phyloP scores from a whole-genome alignment of 2,888 invertebrate genomes.

The Venusia cambrica region DNA sequence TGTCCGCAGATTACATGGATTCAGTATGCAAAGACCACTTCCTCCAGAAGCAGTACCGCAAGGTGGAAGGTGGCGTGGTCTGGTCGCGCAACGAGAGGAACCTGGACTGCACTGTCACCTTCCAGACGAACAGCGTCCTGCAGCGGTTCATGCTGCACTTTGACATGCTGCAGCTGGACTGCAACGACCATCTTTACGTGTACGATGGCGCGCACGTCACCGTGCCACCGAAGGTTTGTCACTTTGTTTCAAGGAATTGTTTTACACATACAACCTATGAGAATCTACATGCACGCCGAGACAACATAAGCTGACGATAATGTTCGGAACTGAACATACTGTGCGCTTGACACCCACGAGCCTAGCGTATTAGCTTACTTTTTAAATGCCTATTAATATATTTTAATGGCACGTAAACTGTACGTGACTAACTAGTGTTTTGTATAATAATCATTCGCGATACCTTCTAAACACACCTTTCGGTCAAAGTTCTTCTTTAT shows the following conservation, averaged over 20 bases:
- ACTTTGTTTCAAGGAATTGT: slow-evolving; percentile 1
- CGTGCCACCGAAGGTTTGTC: slow-evolving; percentile 90
- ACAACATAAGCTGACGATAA: too few species aligned
- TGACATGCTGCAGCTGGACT: slow-evolving; percentile 94
- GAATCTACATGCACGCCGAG: too few species aligned
- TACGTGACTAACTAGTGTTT: too few species aligned
- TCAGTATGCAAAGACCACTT: slow-evolving; percentile 94
- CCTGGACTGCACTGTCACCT: slow-evolving; percentile 95
- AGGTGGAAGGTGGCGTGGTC: slow-evolving; percentile 94
- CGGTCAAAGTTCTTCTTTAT: too few species aligned
- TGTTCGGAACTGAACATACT: too few species aligned
- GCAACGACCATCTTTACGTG: slow-evolving; percentile 95
- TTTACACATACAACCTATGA: too few species aligned
- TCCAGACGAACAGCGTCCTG: slow-evolving; percentile 96
- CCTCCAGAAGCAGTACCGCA: slow-evolving; percentile 92
- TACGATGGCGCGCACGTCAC: slow-evolving; percentile 96
- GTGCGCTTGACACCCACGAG: too few species aligned
- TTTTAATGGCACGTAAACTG: too few species aligned
- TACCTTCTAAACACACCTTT: too few species aligned
- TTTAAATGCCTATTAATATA: too few species aligned
- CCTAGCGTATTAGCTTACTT: too few species aligned
- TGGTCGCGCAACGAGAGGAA: slow-evolving; percentile 95
- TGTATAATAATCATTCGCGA: too few species aligned
- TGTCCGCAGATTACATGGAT: slow-evolving; percentile 92
- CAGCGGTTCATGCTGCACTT: slow-evolving; percentile 97